These are phyloP conservation scores for Cheilosia scutellata DNA, from an alignment of 2,888 invertebrate species.

Conservation along the genomic window DNA sequence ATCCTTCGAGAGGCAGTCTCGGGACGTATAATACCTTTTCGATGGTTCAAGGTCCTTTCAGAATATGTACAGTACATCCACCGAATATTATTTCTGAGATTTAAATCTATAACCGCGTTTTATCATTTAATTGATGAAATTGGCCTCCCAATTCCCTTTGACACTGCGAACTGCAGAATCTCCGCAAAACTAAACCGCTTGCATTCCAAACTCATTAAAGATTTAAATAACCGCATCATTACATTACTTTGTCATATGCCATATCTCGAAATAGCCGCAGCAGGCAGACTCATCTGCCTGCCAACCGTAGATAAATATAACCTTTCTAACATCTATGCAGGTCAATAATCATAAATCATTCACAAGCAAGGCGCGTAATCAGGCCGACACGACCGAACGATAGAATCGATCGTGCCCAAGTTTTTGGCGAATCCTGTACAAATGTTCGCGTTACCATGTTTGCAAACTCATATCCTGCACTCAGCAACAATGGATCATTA, in stretches of 20 bases:
- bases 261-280: slow-evolving; percentile 48
- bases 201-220: slow-evolving; percentile 61
- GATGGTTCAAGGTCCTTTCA: no score
- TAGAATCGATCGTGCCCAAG: slow-evolving; percentile 68
- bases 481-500: slow-evolving; percentile 70
- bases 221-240: slow-evolving; percentile 74
- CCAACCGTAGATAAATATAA: slow-evolving; percentile 53
- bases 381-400: slow-evolving; percentile 28
- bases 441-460: slow-evolving; percentile 66
- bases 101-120: no score
- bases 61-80: no score
- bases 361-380: slow-evolving; percentile 22
- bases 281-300: slow-evolving; percentile 60
- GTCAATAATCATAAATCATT: slow-evolving; percentile 74
- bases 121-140: no score
- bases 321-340: slow-evolving; percentile 69
- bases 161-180: neutral
- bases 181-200: neutral
- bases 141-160: no score
- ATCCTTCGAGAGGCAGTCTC: no score
- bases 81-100: no score
- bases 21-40: no score
- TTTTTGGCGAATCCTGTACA: slow-evolving; percentile 69
- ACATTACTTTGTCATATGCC: slow-evolving; percentile 61
- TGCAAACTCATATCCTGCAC: slow-evolving; percentile 60